Evolutionary conservation across 2,113 vertebrate genomes (phyloP).

Genomic region (Tyrannus savana): DNA sequence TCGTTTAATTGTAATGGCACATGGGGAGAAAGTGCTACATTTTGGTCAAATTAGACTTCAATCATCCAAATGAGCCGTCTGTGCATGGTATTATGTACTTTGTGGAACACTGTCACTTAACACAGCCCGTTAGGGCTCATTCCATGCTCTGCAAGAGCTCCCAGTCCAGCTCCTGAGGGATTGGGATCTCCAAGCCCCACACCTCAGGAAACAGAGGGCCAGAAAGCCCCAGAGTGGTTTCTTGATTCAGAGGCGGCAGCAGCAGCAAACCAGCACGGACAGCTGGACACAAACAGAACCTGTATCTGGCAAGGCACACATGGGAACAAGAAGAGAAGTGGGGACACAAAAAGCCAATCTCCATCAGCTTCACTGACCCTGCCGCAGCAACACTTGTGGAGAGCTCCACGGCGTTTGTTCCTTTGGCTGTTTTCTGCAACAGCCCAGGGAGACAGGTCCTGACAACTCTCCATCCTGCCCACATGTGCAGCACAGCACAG

Average conservation of each 20-base stretch:
- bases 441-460: not conserved
- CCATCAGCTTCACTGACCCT: conserved; percentile 1
- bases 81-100: not conserved
- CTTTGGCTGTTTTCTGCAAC: not conserved
- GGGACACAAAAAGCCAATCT: not conserved
- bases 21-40: not conserved
- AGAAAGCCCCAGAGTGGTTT: not conserved
- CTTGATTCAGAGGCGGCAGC: not conserved
- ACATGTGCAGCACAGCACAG: not conserved
- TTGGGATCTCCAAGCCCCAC: not conserved
- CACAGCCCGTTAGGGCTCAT: too few species aligned
- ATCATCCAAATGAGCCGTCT: not conserved
- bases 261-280: not conserved
- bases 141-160: not conserved
- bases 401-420: not conserved
- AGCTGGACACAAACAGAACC: not conserved
- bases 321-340: not conserved
- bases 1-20: not conserved
- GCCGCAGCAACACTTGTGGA: not conserved
- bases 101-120: not conserved
- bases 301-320: not conserved
- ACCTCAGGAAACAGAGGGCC: not conserved
- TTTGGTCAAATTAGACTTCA: not conserved
- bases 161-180: not conserved
- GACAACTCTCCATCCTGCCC: not conserved